These are phyloP conservation scores for Mormyrus hasselquistii DNA, from an alignment of 2,797 vertebrate genomes.

Conservation along the genomic window DNA sequence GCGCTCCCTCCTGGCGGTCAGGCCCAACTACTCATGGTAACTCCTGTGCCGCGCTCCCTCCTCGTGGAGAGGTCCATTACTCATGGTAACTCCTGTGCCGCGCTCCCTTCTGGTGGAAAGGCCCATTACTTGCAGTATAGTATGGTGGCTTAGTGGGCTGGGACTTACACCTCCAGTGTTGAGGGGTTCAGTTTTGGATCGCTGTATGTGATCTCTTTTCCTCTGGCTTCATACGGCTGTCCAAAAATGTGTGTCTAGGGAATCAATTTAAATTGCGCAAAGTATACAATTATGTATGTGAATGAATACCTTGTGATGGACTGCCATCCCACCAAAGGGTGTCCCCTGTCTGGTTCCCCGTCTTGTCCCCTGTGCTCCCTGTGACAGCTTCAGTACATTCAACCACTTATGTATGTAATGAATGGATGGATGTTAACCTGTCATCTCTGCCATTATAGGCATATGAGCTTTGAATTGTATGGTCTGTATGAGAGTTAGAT, in stretches of 20 bases:
- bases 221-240: not conserved
- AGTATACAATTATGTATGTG: not conserved
- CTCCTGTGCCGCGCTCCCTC: not conserved
- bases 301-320: not conserved
- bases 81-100: not conserved
- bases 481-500: not conserved
- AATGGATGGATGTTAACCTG: not conserved
- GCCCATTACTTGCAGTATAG: not conserved
- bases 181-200: not conserved
- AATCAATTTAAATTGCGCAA: not conserved
- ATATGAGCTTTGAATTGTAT: not conserved
- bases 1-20: no score
- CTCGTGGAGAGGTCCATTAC: not conserved
- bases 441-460: not conserved
- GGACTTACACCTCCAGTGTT: not conserved
- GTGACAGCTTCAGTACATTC: not conserved
- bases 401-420: not conserved
- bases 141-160: not conserved
- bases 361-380: not conserved
- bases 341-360: not conserved
- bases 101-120: not conserved
- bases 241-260: not conserved
- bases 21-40: not conserved
- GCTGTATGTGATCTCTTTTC: not conserved
- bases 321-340: not conserved